These are phyloP conservation scores for Bilobella aurantiaca DNA, from an alignment of 1,140 invertebrate genomes.

Conservation along the genomic window DNA sequence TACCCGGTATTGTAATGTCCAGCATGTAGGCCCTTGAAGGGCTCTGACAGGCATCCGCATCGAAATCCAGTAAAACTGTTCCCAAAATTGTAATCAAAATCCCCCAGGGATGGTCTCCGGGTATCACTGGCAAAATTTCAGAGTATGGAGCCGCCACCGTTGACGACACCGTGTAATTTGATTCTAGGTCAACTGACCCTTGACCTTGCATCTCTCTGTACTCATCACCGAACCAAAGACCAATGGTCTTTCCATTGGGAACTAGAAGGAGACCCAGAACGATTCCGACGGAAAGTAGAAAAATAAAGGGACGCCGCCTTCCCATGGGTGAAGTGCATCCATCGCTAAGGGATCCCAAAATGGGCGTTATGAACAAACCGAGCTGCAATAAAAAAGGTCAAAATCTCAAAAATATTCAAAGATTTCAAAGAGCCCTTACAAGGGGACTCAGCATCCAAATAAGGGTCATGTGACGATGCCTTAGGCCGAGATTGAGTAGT, in stretches of 20 bases:
- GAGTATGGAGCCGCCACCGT: neutral
- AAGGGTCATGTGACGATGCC: slow-evolving; percentile 81
- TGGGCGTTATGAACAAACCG: slow-evolving; percentile 85
- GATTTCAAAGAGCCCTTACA: slow-evolving; percentile 33
- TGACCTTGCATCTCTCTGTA: slow-evolving; percentile 8
- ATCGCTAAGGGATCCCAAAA: slow-evolving; percentile 85
- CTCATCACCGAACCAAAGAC: slow-evolving; percentile 64
- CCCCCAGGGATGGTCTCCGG: slow-evolving; percentile 60
- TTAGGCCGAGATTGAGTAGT: slow-evolving; percentile 80
- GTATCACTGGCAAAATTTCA: neutral
- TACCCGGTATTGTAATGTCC: slow-evolving; percentile 79
- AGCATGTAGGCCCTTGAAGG: slow-evolving; percentile 83
- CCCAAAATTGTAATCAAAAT: slow-evolving; percentile 86
- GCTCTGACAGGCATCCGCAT: slow-evolving; percentile 91
- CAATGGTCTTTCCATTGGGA: slow-evolving; percentile 77
- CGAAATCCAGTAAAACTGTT: slow-evolving; percentile 86
- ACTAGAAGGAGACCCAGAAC: slow-evolving; percentile 73
- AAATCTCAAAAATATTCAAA: slow-evolving; percentile 8
- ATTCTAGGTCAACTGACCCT: too few relatives aligned
- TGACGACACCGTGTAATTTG: too few relatives aligned
- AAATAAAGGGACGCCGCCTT: slow-evolving; percentile 78
- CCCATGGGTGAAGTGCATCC: slow-evolving; percentile 68
- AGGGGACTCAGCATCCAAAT: slow-evolving; percentile 88
- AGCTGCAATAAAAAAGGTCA: slow-evolving; percentile 38
- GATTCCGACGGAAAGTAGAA: slow-evolving; percentile 77